phyloP scores from a whole-genome alignment of 1,140 invertebrate genomes.

The Notospermus geniculatus region DNA sequence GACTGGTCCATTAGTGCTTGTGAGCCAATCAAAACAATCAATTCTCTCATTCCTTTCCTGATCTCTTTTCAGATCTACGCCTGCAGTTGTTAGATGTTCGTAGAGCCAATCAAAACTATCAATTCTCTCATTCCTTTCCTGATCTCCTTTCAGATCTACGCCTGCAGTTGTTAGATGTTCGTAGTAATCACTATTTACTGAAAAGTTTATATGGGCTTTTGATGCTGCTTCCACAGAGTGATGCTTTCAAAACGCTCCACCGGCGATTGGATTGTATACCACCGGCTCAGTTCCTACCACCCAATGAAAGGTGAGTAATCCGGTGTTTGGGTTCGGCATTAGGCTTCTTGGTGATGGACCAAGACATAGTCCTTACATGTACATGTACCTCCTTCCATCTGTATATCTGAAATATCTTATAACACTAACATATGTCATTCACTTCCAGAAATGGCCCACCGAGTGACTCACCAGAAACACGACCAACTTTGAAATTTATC shows the following conservation, averaged over 20 bases:
- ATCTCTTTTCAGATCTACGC: constrained; percentile 71
- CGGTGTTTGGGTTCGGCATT: not conserved
- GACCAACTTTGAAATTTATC: constrained; percentile 49
- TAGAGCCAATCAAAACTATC: not conserved
- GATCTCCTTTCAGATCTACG: constrained; percentile 71
- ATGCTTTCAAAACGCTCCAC: constrained; percentile 87
- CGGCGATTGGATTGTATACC: constrained; percentile 88
- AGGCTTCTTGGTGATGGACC: not conserved
- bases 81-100: constrained; percentile 84
- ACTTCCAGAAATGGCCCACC: not conserved
- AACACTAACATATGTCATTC: not conserved
- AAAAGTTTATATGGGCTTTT: constrained; percentile 91
- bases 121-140: not conserved
- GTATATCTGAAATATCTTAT: not conserved
- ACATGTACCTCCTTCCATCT: not conserved
- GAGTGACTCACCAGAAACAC: constrained; percentile 15
- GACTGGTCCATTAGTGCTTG: no score
- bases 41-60: not conserved
- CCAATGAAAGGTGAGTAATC: constrained; percentile 15
- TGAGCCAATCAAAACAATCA: not conserved
- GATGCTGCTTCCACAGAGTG: constrained; percentile 96
- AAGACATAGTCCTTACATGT: not conserved
- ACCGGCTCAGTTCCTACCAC: constrained; percentile 29
- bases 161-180: constrained; percentile 83
- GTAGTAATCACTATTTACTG: constrained; percentile 75